Evolutionary conservation across 1,140 invertebrate genomes (phyloP).

Genomic region (Solenopsis fugax): DNA sequence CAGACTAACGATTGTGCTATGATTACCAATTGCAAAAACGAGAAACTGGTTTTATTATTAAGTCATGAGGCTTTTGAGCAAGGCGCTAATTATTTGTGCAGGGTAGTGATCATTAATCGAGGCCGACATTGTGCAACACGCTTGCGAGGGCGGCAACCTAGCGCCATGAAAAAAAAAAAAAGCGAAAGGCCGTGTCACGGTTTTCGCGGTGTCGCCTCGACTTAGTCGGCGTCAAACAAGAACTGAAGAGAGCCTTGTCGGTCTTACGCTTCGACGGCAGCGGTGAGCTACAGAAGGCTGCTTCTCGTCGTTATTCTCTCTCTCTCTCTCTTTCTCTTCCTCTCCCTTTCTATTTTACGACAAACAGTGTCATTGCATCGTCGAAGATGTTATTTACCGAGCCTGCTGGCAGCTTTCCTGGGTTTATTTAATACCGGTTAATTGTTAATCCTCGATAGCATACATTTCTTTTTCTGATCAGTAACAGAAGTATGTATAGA

Average conservation of each 20-base stretch:
- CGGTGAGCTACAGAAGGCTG: conserved; percentile 73
- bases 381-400: too few species aligned
- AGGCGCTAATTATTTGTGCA: conserved; percentile 40
- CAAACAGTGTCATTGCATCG: conserved; percentile 4
- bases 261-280: conserved; percentile 84
- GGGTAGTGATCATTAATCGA: conserved; percentile 26
- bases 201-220: conserved; percentile 85
- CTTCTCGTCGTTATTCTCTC: conserved; percentile 47
- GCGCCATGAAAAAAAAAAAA: conserved; percentile 65
- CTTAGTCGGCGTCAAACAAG: conserved; percentile 82
- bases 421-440: not conserved
- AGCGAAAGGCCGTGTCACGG: conserved; percentile 83
- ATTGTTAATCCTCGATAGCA: not conserved
- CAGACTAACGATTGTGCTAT: not conserved
- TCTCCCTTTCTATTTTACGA: not conserved
- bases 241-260: conserved; percentile 83
- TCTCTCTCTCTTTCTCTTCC: not conserved
- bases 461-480: not conserved
- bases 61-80: not conserved
- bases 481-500: not conserved
- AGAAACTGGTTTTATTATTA: not conserved
- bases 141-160: conserved; percentile 49
- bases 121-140: conserved; percentile 64
- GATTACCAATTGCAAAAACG: not conserved
- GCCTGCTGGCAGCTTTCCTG: not conserved